Conservation (phyloP, 1,140 invertebrate species). For the Notospermus geniculatus region DNA sequence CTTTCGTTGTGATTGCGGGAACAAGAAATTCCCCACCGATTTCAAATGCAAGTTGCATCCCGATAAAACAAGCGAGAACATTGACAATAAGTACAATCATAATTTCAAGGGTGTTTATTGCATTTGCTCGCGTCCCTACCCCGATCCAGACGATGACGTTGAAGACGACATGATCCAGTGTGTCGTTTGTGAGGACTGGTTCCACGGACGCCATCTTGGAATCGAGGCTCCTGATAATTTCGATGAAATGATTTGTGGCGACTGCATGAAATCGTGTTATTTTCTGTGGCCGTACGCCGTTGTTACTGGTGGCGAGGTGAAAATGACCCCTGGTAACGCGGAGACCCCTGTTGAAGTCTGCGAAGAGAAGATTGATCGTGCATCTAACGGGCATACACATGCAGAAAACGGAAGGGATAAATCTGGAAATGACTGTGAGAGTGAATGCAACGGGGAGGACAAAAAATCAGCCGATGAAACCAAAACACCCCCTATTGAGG, state of each 20-base stretch:
- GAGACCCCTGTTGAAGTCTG: too few relatives aligned
- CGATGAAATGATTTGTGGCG: constrained; percentile 70
- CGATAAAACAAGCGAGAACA: constrained; percentile 41
- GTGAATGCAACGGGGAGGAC: too few relatives aligned
- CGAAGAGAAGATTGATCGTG: too few relatives aligned
- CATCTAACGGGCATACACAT: too few relatives aligned
- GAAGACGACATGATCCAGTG: constrained; percentile 97
- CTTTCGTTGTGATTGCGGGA: constrained; percentile 97
- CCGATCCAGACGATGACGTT: constrained; percentile 77
- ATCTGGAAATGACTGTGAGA: too few relatives aligned
- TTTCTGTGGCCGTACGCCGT: constrained; percentile 74
- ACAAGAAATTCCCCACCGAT: constrained; percentile 73
- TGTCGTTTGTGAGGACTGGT: constrained; percentile 97
- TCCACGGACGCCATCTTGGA: constrained; percentile 78
- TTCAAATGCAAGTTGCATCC: constrained; percentile 69
- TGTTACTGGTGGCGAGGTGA: neutral
- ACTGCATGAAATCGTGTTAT: constrained; percentile 69
- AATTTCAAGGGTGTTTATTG: constrained; percentile 95
- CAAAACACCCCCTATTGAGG: too few relatives aligned
- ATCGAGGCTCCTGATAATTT: constrained; percentile 61
- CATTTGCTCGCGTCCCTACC: constrained; percentile 89
- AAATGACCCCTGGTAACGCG: too few relatives aligned
- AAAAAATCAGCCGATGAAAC: too few relatives aligned
- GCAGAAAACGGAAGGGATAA: too few relatives aligned
- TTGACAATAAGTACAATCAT: constrained; percentile 51